Percentiles rank a stretch among this genome's conserved stretches.
Evolutionary conservation across 1,140 invertebrate genomes (phyloP).

Genomic region (Xylocopa sonorina): DNA sequence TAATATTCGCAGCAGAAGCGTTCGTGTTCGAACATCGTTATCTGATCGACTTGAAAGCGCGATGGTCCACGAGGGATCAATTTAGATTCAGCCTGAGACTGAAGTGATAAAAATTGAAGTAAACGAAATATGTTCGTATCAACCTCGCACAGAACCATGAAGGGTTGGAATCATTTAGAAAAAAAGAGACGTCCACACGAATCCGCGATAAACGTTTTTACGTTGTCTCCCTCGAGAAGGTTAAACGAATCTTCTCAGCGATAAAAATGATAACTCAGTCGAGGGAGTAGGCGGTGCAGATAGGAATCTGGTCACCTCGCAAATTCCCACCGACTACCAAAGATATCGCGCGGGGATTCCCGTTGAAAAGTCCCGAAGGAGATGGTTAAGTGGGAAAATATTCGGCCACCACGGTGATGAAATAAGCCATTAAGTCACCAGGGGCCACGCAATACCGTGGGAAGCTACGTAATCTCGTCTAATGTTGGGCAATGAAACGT

Average conservation of each 20-base stretch:
- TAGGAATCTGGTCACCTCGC: slow-evolving; percentile 19
- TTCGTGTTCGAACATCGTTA: too few species aligned
- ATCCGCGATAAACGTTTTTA: too few species aligned
- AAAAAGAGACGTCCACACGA: background rate
- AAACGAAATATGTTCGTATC: too few species aligned
- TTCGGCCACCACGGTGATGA: slow-evolving; percentile 48
- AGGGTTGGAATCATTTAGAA: too few species aligned
- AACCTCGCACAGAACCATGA: too few species aligned
- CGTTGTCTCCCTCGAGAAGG: background rate
- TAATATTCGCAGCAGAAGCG: too few species aligned
- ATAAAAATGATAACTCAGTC: slow-evolving; percentile 27
- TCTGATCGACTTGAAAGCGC: too few species aligned
- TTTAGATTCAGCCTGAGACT: too few species aligned
- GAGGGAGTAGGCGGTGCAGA: too few species aligned
- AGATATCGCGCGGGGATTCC: slow-evolving; percentile 10
- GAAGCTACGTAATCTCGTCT: slow-evolving; percentile 64
- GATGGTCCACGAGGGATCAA: too few species aligned
- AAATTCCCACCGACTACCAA: slow-evolving; percentile 1
- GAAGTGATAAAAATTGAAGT: too few species aligned
- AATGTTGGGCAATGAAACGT: slow-evolving; percentile 67
- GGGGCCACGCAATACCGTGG: slow-evolving; percentile 49
- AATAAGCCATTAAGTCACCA: slow-evolving; percentile 62
- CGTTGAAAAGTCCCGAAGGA: background rate
- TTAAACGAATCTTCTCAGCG: background rate
- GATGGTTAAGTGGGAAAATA: slow-evolving; percentile 40